Base-by-base conservation (phyloP, 2,113 vertebrate species). In the Perognathus longimembris region DNA sequence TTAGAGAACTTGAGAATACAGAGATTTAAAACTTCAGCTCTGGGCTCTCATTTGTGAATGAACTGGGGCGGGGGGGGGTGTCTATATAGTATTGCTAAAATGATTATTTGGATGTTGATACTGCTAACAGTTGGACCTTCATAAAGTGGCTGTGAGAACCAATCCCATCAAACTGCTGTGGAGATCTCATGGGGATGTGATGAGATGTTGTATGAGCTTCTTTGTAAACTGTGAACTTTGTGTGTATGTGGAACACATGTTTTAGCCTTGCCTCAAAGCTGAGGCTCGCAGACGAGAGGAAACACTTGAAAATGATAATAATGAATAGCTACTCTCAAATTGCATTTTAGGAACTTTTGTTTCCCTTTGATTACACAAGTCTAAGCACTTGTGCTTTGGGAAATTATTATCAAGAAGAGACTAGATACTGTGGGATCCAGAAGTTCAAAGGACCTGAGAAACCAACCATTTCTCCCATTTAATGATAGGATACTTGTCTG, bases 211-310 rank as follows among this genome's bases (percentile, higher is more conserved):
- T 50, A 6, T 75, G 70, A 85, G 89, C 87, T 0, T 0, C 59
- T 67, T 73, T n/a, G 50, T 81, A 61, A 96, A 71, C 79, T n/a
- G 67, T 42, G 4, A 80, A 42, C 82, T 54, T 70, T 50, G 67
- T 50, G 2, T 30, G 8, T 45, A 3, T 17, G 75, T 76, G 84
- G 71, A 73, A 61, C 50, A 42, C 2, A 2, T 76, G 36, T 45
- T 84, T 76, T 40, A 3, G 0, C 45, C 7, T 81, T 75, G 69
- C 40, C 34, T 40, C n/a, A 30, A 81, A 89, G 77, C 81, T 69
- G 59, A 69, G 57, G 38, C 38, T 61, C n/a, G 66, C 28, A 81
- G 88, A 88, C 76, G 64, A 59, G 24, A 74, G 22, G 54, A 28
- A 66, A 28, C 57, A 87, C 78, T 50, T 14, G 22, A 61, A 26